phyloP scores from a whole-genome alignment of 2,113 vertebrate species.

The Circaetus cinerascens region DNA sequence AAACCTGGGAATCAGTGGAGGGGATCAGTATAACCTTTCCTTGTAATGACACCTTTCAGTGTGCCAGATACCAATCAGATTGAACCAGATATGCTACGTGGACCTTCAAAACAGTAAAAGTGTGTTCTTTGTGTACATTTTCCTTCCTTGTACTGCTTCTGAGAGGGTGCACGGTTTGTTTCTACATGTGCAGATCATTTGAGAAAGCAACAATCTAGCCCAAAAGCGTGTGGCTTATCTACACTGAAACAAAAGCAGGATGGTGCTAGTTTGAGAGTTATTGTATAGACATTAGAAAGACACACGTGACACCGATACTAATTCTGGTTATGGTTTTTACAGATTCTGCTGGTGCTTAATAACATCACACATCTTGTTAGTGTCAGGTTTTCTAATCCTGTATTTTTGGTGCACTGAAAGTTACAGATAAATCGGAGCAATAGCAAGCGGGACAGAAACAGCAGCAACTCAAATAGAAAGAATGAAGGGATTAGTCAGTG shows the following conservation, averaged over 20 bases:
- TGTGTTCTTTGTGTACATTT: not conserved
- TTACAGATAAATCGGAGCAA: conserved; percentile 7
- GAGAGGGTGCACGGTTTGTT: not conserved
- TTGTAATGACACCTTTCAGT: too few relatives aligned
- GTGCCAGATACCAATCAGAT: not conserved
- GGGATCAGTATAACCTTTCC: not conserved
- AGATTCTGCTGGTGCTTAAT: not conserved
- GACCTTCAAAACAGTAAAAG: not conserved
- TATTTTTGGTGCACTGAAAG: not conserved
- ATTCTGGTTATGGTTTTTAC: not conserved
- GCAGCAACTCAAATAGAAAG: not conserved
- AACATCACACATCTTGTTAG: not conserved
- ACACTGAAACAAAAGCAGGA: not conserved
- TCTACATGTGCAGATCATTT: fast-evolving
- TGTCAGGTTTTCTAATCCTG: not conserved
- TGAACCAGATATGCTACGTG: not conserved
- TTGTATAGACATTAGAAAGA: not conserved
- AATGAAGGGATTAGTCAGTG: conserved; percentile 8
- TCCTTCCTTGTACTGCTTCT: not conserved
- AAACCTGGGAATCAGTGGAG: not conserved
- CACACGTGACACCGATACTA: fast-evolving
- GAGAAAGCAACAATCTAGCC: not conserved
- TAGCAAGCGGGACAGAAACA: not conserved
- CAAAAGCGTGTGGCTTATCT: not conserved
- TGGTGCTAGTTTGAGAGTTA: not conserved